These are phyloP conservation scores for Drosophila acutilabella DNA, from an alignment of 2,888 invertebrate genomes.

Conservation along the genomic window DNA sequence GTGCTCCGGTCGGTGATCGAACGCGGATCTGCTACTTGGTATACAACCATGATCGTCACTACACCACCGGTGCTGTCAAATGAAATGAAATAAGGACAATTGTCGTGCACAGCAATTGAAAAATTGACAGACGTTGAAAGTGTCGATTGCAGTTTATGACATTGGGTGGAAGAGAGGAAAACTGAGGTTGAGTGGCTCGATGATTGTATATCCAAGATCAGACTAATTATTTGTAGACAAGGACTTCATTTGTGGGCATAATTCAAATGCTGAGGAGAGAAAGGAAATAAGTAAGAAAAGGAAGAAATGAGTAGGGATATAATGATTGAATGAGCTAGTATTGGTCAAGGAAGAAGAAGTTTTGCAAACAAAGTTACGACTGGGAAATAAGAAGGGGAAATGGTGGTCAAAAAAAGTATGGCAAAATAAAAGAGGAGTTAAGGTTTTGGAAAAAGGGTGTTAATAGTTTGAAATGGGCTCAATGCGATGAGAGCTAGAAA, in stretches of 20 bases:
- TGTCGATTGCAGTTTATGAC: neutral
- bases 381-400: too few relatives aligned
- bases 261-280: constrained; percentile 30
- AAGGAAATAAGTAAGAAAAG: too few relatives aligned
- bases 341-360: too few relatives aligned
- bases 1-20: constrained; percentile 55
- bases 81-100: neutral
- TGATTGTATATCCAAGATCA: constrained; percentile 18
- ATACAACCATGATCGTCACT: constrained; percentile 52
- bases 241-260: constrained; percentile 30
- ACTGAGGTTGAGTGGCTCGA: constrained; percentile 14
- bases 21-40: constrained; percentile 53
- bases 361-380: too few relatives aligned
- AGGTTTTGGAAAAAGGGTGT: neutral
- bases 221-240: constrained; percentile 9
- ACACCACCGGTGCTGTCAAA: constrained; percentile 46
- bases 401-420: too few relatives aligned
- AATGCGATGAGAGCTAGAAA: too few relatives aligned
- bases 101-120: constrained; percentile 8
- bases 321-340: neutral
- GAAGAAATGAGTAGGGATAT: neutral
- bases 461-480: neutral
- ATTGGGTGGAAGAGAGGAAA: neutral
- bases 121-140: neutral
- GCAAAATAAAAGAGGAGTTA: too few relatives aligned